Evolutionary conservation across 2,888 invertebrate genomes (phyloP).

Genomic region (Drosophila testacea): DNA sequence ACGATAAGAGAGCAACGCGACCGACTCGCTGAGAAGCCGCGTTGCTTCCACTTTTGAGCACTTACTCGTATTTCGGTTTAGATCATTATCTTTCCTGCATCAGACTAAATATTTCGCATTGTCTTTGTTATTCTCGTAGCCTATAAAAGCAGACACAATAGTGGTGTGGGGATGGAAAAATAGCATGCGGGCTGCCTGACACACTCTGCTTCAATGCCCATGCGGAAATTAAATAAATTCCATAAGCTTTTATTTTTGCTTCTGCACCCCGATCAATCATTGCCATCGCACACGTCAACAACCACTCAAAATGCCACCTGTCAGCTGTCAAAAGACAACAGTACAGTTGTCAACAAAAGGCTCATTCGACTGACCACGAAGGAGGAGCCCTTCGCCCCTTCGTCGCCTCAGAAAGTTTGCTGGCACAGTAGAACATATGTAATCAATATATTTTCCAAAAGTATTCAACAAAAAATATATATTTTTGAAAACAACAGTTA

Average conservation of each 20-base stretch:
- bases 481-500: background rate
- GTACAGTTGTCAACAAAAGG: constrained; percentile 49
- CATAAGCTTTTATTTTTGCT: constrained; percentile 40
- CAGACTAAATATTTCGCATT: constrained; percentile 33
- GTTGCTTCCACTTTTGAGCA: constrained; percentile 11
- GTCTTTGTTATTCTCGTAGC: constrained; percentile 8
- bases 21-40: constrained; percentile 18
- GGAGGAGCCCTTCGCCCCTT: background rate
- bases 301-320: constrained; percentile 63
- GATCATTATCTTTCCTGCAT: constrained; percentile 53
- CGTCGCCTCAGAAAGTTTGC: background rate
- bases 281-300: constrained; percentile 52
- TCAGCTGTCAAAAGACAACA: constrained; percentile 63
- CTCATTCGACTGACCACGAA: constrained; percentile 11
- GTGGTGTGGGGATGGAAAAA: background rate
- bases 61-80: constrained; percentile 29
- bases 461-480: constrained; percentile 1
- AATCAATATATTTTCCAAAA: constrained; percentile 2
- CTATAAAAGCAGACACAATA: constrained; percentile 6
- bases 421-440: background rate
- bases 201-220: constrained; percentile 49
- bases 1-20: constrained; percentile 60
- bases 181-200: constrained; percentile 26
- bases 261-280: constrained; percentile 52
- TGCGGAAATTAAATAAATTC: constrained; percentile 77